Conservation (phyloP, 2,113 vertebrate genomes). For the Aegithalos caudatus region DNA sequence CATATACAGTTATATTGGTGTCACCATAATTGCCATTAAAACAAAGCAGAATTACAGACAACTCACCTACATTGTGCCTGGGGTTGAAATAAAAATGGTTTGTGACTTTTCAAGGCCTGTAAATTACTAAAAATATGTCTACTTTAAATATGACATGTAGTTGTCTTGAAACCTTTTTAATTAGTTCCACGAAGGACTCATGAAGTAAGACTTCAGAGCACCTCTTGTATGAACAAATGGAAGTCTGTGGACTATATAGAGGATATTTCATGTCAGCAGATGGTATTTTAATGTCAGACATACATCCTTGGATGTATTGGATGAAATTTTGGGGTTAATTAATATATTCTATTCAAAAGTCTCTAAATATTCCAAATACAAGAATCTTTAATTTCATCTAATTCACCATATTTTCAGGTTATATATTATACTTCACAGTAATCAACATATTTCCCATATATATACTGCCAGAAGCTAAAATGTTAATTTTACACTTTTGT, state of each 20-base stretch:
- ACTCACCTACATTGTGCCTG: neutral
- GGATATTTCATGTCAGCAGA: neutral
- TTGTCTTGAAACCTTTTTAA: neutral
- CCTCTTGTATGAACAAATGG: neutral
- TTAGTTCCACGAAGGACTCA: neutral
- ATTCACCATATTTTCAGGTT: neutral
- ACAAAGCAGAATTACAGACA: neutral
- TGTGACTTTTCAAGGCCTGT: neutral
- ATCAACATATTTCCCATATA: neutral
- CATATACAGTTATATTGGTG: neutral
- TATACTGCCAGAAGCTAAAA: neutral
- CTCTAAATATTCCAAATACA: neutral
- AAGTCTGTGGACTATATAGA: neutral
- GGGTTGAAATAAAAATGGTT: neutral
- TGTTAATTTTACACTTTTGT: neutral
- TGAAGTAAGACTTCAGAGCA: neutral
- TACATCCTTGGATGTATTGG: rapidly evolving
- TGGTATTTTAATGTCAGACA: neutral
- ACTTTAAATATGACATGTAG: neutral
- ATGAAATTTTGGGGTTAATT: neutral
- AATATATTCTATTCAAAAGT: neutral
- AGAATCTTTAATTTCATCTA: neutral
- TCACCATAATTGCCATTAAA: neutral
- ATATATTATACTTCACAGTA: neutral
- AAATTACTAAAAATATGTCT: neutral